A percentile compares a stretch with the other conserved stretches of the same genome.
phyloP scores from a whole-genome alignment of 2,797 vertebrate genomes.

The Manis crassicaudata region DNA sequence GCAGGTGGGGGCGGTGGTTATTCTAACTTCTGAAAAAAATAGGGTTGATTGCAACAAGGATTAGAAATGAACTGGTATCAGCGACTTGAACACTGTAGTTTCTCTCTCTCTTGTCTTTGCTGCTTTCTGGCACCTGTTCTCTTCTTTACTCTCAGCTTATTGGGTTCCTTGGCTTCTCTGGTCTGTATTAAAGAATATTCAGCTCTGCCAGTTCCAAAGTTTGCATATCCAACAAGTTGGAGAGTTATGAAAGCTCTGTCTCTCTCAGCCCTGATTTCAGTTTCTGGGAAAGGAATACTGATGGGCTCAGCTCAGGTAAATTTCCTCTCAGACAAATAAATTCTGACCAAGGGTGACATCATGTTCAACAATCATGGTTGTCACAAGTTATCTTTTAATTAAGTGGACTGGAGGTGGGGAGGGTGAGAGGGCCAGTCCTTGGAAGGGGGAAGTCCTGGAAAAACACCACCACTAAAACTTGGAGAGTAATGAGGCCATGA shows the following conservation, averaged over 20 bases:
- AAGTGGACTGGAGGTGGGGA: neutral
- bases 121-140: neutral
- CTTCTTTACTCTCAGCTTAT: neutral
- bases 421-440: neutral
- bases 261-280: neutral
- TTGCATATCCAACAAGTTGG: neutral
- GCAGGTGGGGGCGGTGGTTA: neutral
- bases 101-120: neutral
- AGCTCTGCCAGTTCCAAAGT: neutral
- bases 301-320: neutral
- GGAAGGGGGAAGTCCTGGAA: neutral
- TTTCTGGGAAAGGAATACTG: neutral
- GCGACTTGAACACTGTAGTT: neutral
- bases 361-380: neutral
- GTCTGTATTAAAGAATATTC: neutral
- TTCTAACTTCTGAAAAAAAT: neutral
- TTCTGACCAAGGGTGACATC: neutral
- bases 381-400: neutral
- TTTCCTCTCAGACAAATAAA: neutral
- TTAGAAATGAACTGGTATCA: neutral
- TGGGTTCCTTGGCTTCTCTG: neutral
- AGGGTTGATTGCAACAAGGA: neutral
- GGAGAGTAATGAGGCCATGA: neutral
- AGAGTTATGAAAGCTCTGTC: neutral
- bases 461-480: neutral